Evolutionary conservation across 2,113 vertebrate species (phyloP), one percentile per base, ranked within the genome.

Genomic region (Peromyscus leucopus): DNA sequence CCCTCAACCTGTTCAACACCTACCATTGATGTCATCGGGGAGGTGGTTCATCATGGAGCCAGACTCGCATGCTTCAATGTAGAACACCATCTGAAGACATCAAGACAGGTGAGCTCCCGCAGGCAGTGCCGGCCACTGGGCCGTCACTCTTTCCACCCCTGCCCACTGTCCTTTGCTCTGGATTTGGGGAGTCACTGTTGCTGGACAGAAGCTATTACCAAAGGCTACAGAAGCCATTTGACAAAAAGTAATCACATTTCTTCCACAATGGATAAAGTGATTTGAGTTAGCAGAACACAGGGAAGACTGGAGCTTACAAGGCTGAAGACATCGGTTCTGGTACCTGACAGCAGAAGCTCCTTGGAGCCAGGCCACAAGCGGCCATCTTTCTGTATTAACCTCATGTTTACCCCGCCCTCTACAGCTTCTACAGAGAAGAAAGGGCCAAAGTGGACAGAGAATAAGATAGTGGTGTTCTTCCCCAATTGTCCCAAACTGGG

Each of bases 31-130:
- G 97, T 99, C 48, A 71, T 96, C 51, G 15, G 99, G 98, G 91
- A 99, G 98, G 55, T 99, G 69, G 36, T 97, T 98, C 99, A 99
- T 99, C 99, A 99, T 99, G 59, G 99, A 99, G n/a, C 99, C 99
- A 1, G 99, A 99, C 90, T 99, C 99, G 0, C 99, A 99, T 0
- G 99, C 99, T 96, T 99, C 99, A 21, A 99, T 99, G 98, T 99
- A 99, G 90, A 99, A 99, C 97, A 99, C 99, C 99, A 99, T 99
- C 99, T 99, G 97, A 90, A 89, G 92, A 57, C 85, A 42, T 87
- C 0, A 0, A 26, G 71, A 69, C 65, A n/a, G 21, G 28, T 55
- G 71, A 69, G 21, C 42, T 21, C 92, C 21, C 71, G 4, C 2
- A 12, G 75, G 76, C 22, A 33, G 31, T 36, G 2, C 21, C 5